These are phyloP conservation scores for Trachelus stipa DNA, from an alignment of 2,888 invertebrate species.

Conservation along the genomic window DNA sequence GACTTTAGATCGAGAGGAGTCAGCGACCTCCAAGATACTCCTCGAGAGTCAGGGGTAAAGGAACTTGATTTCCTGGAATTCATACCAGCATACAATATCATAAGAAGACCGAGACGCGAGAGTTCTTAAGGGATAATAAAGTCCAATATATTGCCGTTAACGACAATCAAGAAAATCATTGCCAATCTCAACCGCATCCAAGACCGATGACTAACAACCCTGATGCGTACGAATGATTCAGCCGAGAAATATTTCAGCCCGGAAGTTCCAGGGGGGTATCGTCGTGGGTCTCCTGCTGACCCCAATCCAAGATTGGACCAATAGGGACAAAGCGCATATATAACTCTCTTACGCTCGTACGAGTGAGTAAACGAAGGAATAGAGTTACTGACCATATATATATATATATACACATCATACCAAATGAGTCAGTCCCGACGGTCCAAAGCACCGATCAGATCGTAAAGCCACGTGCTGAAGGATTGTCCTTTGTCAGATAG, in stretches of 20 bases:
- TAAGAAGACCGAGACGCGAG: background rate
- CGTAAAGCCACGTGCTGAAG: background rate
- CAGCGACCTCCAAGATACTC: background rate
- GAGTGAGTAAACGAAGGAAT: background rate
- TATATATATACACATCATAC: background rate
- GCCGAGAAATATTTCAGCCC: background rate
- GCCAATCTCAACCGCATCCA: background rate
- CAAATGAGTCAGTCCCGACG: constrained; percentile 1
- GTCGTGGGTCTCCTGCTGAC: background rate
- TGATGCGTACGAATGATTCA: background rate
- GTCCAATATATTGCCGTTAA: background rate
- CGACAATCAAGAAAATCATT: background rate
- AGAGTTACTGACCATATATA: too few species aligned
- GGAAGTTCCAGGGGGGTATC: background rate
- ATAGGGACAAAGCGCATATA: background rate
- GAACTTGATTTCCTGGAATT: background rate
- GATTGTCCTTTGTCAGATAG: background rate
- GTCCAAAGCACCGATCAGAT: background rate
- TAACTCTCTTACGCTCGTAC: background rate
- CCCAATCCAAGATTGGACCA: constrained; percentile 1
- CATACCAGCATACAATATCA: background rate
- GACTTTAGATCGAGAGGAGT: background rate
- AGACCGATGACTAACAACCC: constrained; percentile 2
- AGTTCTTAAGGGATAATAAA: background rate
- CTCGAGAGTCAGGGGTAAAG: background rate